Percentiles rank a stretch among this genome's conserved stretches.
Conservation (phyloP, 2,113 vertebrate species). For the Meriones unguiculatus region DNA sequence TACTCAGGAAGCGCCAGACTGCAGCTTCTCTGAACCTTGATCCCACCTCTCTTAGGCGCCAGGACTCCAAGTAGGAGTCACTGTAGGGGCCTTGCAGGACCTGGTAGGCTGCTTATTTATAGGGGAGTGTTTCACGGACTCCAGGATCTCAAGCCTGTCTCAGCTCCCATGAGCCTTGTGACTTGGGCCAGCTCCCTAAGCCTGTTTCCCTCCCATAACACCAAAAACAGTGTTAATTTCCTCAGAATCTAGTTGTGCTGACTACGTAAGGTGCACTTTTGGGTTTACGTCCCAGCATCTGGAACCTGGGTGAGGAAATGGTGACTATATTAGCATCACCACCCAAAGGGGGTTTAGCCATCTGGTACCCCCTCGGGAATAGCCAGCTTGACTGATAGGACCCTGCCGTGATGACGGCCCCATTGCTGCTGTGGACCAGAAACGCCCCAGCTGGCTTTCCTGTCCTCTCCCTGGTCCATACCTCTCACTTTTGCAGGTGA, state of each 20-base stretch:
- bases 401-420: accelerated
- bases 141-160: background rate
- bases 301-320: background rate
- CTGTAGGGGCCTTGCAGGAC: background rate
- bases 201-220: background rate
- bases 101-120: background rate
- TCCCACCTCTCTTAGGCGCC: too few relatives aligned
- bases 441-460: accelerated
- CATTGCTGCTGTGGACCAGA: background rate
- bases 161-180: background rate
- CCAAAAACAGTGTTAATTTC: accelerated
- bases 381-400: background rate
- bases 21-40: too few relatives aligned
- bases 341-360: background rate
- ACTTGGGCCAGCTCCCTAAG: background rate
- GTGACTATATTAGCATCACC: background rate
- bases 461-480: background rate
- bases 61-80: background rate
- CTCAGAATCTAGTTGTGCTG: accelerated
- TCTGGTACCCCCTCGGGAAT: background rate
- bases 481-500: background rate
- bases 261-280: too few relatives aligned
- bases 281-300: background rate
- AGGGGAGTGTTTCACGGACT: background rate
- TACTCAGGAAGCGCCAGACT: background rate